Conservation (phyloP, 2,797 vertebrate species). For the Delichon dasypus region DNA sequence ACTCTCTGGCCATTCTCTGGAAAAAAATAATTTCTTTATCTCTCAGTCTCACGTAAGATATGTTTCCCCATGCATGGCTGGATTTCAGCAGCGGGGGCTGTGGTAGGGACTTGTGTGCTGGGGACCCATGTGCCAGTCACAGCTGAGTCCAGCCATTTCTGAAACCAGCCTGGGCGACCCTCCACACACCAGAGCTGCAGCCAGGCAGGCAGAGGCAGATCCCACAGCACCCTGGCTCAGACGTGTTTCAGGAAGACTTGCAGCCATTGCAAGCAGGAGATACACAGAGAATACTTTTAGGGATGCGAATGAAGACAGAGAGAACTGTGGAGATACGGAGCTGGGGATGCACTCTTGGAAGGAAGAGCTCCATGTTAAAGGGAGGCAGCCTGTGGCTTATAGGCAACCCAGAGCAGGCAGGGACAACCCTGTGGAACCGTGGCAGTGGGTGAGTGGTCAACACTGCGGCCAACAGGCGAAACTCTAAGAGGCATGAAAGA, state of each 20-base stretch:
- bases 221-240: background rate
- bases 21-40: background rate
- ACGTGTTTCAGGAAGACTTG: background rate
- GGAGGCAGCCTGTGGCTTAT: fast-evolving
- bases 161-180: background rate
- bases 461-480: background rate
- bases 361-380: background rate
- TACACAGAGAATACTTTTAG: background rate
- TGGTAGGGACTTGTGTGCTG: background rate
- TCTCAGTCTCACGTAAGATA: background rate
- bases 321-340: background rate
- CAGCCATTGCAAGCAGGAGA: background rate
- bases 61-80: background rate
- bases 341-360: background rate
- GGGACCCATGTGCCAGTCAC: background rate
- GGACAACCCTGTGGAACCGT: background rate
- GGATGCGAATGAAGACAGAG: background rate
- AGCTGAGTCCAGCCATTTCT: background rate
- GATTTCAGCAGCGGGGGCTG: background rate
- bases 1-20: background rate
- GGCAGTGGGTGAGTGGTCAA: background rate
- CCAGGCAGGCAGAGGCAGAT: background rate
- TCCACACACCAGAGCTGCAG: background rate
- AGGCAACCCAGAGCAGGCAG: background rate
- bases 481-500: background rate